Base-by-base conservation (phyloP, 2,888 invertebrate genomes). In the Pocota personata region DNA sequence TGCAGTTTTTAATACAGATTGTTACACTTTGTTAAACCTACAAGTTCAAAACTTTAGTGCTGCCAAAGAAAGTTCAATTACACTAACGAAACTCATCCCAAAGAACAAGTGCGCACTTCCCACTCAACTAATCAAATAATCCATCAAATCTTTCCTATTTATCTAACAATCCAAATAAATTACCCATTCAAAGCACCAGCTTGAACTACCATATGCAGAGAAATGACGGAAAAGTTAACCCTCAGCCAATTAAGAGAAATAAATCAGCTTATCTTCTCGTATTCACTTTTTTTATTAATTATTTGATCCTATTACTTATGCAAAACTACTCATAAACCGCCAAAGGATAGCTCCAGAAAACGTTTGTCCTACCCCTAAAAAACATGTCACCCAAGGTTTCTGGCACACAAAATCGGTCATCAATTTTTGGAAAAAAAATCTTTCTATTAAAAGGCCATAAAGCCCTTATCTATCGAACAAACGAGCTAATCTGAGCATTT, bases 291-390 rank as follows among this genome's bases (percentile, higher is more conserved):
- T 72, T 72, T 78, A 52, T 72, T 82, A 86, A 82, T 80, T 80
- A 76, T 67, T 80, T 86, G 66, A 86, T 86, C 86, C 86, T 72
- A 82, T 86, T 86, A 86, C 76, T 82, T 86, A 86, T 82, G 86
- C 86, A 86, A 80, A 86, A 67, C 77, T 77, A 67, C 76, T 76
- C 75, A 60, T 66, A 86, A 86, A 76, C 35, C 46, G 46, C 16
- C 21, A 12, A 24, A 35, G 57, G 60, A 55, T 50, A 35, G 14
- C 37, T 16, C 32, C 24, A 30, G 24, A 76, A 86, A 55, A 24
- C 24, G 24, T 24, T 27, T 24, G 14, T n/a, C n/a, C n/a, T n/a
- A 71, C 78, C 64, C 64, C 64, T 37, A 64, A 69, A 58, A 67
- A 78, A 77, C 6, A 64, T 43, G 40, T 43, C 40, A 66, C 57